phyloP scores from a whole-genome alignment of 2,797 vertebrate species.

The Corythornis leucogaster region DNA sequence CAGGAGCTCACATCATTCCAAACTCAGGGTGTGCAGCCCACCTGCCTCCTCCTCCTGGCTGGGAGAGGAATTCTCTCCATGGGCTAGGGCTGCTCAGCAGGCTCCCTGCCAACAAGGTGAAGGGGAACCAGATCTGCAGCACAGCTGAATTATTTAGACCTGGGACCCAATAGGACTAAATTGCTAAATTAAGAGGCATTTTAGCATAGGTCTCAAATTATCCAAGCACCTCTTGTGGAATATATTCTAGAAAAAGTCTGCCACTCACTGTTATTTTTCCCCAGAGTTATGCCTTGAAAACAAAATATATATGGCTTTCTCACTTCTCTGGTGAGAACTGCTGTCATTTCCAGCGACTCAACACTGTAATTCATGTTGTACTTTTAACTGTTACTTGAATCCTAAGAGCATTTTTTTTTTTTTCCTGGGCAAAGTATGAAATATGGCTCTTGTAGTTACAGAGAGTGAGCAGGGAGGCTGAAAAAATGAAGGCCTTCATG shows the following conservation, averaged over 20 bases:
- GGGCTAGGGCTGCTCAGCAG: not conserved
- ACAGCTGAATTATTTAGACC: not conserved
- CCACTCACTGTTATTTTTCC: not conserved
- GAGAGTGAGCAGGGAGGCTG: not conserved
- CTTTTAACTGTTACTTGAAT: constrained; percentile 50
- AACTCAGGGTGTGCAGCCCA: not conserved
- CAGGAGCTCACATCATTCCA: not conserved
- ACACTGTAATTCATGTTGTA: constrained; percentile 23
- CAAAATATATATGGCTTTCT: constrained; percentile 33
- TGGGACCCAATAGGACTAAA: not conserved
- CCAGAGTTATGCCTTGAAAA: constrained; percentile 25
- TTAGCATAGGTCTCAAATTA: not conserved
- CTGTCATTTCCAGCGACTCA: constrained; percentile 52
- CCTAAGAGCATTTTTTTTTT: constrained; percentile 9
- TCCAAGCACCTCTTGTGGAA: not conserved
- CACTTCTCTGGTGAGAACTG: constrained; percentile 37
- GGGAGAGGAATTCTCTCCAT: not conserved
- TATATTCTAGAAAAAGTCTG: not conserved
- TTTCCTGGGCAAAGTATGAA: constrained; percentile 17
- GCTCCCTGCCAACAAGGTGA: not conserved
- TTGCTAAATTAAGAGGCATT: not conserved
- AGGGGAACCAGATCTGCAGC: not conserved
- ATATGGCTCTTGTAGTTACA: not conserved
- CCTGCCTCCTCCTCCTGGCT: not conserved
- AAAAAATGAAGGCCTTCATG: not conserved